Evolutionary conservation across 2,113 vertebrate genomes (phyloP).

Genomic region (Chrysochloris asiatica): DNA sequence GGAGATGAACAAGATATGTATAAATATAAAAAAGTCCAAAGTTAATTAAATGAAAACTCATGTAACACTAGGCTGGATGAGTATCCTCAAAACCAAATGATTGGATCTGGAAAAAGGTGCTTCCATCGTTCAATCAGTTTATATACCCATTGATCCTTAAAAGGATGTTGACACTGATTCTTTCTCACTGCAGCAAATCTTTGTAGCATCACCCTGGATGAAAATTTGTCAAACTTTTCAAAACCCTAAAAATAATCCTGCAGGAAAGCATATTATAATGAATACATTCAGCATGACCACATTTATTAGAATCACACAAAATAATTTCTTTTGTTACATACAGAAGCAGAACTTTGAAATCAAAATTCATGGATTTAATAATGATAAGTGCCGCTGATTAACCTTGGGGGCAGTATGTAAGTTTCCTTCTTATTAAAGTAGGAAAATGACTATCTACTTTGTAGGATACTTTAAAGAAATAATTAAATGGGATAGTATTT

Average conservation of each 20-base stretch:
- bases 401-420: neutral
- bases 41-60: slow-evolving; percentile 44
- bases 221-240: slow-evolving; percentile 4
- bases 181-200: neutral
- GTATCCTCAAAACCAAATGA: slow-evolving; percentile 31
- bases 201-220: neutral
- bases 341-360: neutral
- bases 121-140: slow-evolving; percentile 17
- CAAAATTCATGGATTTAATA: neutral
- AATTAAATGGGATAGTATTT: neutral
- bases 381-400: neutral
- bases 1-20: slow-evolving; percentile 52
- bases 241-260: neutral
- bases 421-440: slow-evolving; percentile 18
- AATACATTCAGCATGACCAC: neutral
- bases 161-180: neutral
- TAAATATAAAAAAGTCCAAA: neutral
- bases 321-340: neutral
- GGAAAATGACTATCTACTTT: neutral
- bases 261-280: neutral
- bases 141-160: neutral
- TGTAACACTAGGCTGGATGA: neutral
- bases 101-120: neutral
- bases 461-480: neutral
- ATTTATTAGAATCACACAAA: slow-evolving; percentile 16